Evolutionary conservation across 2,113 vertebrate species (phyloP), one percentile per base, ranked within the genome.

Genomic region (Thunnus thynnus): DNA sequence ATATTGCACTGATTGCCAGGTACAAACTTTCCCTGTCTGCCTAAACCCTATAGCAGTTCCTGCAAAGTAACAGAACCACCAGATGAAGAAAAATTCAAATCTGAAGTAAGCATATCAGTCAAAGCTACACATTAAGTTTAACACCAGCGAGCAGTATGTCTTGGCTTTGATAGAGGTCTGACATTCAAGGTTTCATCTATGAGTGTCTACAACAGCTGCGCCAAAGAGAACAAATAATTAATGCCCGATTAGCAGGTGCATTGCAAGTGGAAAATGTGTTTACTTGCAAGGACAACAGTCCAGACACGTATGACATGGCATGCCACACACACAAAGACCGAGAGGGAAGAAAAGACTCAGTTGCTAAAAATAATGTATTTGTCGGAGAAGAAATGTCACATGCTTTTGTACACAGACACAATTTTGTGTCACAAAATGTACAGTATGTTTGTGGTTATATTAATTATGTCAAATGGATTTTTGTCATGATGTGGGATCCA

Each of bases 91-190:
- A 1, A 58, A n/a, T 20, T 22, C 5, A 68, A 1, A 18, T 56
- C 13, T 1, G 25, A 63, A 48, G 56, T 18, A 9, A 62, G 48
- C 0, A 25, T 25, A 32, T 73, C 8, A 25, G 1, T 73, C 8
- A 25, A 1, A 46, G 5, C 22, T 27, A 22, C 47, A 27, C 13
- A 47, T 48, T 4, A 48, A 16, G 32, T 68, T 22, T 48, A 69
- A 16, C 48, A 32, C 13, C 13, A 54, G 17, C 6, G 5, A 46
- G 9, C 60, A 44, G 14, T 56, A 51, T 41, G 16, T 68, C 13
- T 58, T 41, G 46, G 18, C 46, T 80, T 55, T 62, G 2, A 74
- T 14, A 18, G 5, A 64, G 60, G 52, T n/a, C 52, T 51, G 62
- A 51, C 13, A 14, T 36, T 57, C 13, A 61, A 47, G 2, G 36